These are phyloP conservation scores for Maccullochella peelii DNA, from an alignment of 2,113 vertebrate genomes.

Conservation along the genomic window DNA sequence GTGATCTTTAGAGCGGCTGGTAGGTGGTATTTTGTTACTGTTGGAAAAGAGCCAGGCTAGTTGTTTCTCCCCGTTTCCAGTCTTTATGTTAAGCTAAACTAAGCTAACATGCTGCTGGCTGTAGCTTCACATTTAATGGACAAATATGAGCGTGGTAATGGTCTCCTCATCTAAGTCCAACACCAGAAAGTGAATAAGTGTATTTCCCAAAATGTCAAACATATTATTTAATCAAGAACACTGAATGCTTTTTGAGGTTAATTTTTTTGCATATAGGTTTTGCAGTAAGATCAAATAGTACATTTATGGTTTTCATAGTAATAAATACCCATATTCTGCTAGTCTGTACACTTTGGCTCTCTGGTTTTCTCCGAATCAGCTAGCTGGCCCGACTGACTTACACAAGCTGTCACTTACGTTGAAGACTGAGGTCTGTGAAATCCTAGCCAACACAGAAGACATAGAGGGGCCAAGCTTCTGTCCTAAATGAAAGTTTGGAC, in stretches of 20 bases:
- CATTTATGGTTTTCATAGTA: neutral
- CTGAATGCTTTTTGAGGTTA: neutral
- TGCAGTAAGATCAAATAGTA: neutral
- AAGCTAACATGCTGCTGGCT: neutral
- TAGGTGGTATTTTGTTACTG: neutral
- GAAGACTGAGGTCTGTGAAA: slow-evolving; percentile 29
- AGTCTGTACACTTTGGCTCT: slow-evolving; percentile 19
- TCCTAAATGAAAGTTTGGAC: slow-evolving; percentile 30
- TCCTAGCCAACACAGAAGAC: slow-evolving; percentile 33
- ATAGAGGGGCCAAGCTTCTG: slow-evolving; percentile 12
- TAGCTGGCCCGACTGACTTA: slow-evolving; percentile 31
- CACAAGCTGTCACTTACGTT: slow-evolving; percentile 53
- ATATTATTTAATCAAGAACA: neutral
- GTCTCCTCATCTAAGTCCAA: neutral
- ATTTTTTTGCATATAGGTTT: slow-evolving; percentile 2
- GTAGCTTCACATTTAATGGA: neutral
- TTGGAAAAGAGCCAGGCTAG: neutral
- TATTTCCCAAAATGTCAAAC: neutral
- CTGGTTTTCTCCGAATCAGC: slow-evolving; percentile 18
- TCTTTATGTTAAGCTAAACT: slow-evolving; percentile 9
- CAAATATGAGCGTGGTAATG: neutral
- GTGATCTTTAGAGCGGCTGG: neutral
- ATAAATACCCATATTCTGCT: slow-evolving; percentile 15
- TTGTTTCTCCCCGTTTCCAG: neutral
- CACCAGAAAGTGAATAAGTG: neutral